These are phyloP conservation scores for Pogona vitticeps DNA, from an alignment of 2,113 vertebrate genomes.

Conservation along the genomic window DNA sequence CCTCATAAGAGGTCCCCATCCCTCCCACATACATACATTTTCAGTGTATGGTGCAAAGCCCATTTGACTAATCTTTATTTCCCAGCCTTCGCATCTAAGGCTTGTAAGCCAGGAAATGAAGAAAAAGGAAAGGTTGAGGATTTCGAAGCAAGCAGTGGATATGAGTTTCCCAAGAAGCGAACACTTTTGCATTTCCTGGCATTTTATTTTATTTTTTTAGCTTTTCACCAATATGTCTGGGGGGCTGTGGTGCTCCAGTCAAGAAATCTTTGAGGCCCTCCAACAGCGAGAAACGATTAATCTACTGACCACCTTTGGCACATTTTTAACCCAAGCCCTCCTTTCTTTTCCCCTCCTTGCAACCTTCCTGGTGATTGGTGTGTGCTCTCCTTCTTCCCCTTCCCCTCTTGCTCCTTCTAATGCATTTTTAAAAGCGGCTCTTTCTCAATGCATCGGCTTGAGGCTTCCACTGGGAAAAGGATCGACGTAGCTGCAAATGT, in stretches of 20 bases:
- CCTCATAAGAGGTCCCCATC: background rate
- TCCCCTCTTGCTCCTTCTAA: constrained; percentile 40
- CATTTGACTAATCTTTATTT: background rate
- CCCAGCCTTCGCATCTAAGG: background rate
- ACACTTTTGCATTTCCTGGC: constrained; percentile 5
- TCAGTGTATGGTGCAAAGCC: background rate
- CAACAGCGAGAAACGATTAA: constrained; percentile 63
- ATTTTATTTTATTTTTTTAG: constrained; percentile 42
- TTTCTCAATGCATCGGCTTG: constrained; percentile 43
- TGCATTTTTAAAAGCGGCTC: constrained; percentile 60
- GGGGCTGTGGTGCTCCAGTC: constrained; percentile 5
- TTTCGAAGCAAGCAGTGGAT: background rate
- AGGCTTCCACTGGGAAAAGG: constrained; percentile 50
- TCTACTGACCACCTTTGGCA: constrained; percentile 69
- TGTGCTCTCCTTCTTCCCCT: constrained; percentile 55
- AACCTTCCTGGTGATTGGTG: constrained; percentile 74
- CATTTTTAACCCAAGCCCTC: constrained; percentile 51
- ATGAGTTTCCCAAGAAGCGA: constrained; percentile 40
- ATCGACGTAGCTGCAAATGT: constrained; percentile 58
- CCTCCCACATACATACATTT: background rate
- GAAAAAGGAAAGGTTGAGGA: background rate
- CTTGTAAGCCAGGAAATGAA: background rate
- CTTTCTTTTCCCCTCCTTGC: background rate
- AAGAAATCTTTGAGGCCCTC: constrained; percentile 28
- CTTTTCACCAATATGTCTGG: constrained; percentile 20